Evolutionary conservation across 2,797 vertebrate genomes (phyloP).

Genomic region (Gadopsis bispinosus): DNA sequence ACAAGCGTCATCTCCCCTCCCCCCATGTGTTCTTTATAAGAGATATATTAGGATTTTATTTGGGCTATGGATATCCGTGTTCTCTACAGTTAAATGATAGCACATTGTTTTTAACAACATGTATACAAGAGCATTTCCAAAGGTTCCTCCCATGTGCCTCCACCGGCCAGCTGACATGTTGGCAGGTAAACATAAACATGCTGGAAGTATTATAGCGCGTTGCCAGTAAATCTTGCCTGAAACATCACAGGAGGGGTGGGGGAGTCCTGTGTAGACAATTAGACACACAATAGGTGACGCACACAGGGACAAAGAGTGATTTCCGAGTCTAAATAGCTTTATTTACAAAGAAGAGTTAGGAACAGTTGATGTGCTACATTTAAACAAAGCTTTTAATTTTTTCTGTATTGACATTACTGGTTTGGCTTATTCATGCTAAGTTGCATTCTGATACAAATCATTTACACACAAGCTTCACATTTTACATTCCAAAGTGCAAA

Average conservation of each 20-base stretch:
- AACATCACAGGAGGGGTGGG: conserved; percentile 38
- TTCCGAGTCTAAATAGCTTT: conserved; percentile 70
- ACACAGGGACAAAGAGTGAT: conserved; percentile 71
- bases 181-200: conserved; percentile 77
- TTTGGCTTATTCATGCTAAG: conserved; percentile 10
- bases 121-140: conserved; percentile 15
- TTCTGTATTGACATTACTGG: conserved; percentile 47
- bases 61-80: conserved; percentile 59
- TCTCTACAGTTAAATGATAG: conserved; percentile 17
- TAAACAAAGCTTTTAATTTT: conserved; percentile 68
- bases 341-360: conserved; percentile 70
- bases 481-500: conserved; percentile 59
- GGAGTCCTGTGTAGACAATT: conserved; percentile 66
- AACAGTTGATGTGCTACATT: conserved; percentile 20
- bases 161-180: conserved; percentile 55
- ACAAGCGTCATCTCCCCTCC: not conserved
- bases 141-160: conserved; percentile 51
- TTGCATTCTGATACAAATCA: conserved; percentile 29
- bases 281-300: conserved; percentile 80
- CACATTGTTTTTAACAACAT: conserved; percentile 48
- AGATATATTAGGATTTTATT: conserved; percentile 43
- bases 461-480: conserved; percentile 61
- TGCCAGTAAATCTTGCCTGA: conserved; percentile 41
- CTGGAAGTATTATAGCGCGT: conserved; percentile 30
- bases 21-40: not conserved